Evolutionary conservation across 2,113 vertebrate species (phyloP), one percentile per base, ranked within the genome.

Genomic region (Salvelinus alpinus): DNA sequence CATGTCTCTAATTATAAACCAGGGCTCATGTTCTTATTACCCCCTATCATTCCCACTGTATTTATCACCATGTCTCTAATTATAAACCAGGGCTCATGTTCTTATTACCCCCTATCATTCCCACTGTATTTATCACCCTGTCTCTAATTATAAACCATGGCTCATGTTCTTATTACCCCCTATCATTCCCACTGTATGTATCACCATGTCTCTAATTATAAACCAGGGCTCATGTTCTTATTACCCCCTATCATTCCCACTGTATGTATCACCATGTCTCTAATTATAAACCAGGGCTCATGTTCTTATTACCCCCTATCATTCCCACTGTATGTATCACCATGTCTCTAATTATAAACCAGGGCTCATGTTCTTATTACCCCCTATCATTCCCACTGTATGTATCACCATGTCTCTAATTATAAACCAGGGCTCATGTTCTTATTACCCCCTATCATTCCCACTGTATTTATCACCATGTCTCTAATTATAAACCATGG

Each of bases 241-340:
- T 92, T 91, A 89, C 38, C 8, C 12, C 29, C 88, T 90, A 25
- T 86, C 87, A 80, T 88, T 91, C 82, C 87, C 70, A 86, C 88
- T 97, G 95, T 99, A 97, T 99, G 97, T 97, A 96, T 97, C 97
- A 93, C 92, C 93, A 92, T 94, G 90, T 90, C 93, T 95, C 88
- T 93, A 38, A 38, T 38, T 38, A 86, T 94, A 95, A 95, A 94
- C 93, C 92, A 91, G 94, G 94, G 90, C 48, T 51, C 29, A 31
- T 31, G 29, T 31, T 31, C 93, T 93, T 90, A 91, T 92, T 91
- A 89, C 38, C 8, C 12, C 29, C 88, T 90, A 25, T 86, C 87
- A 80, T 88, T 91, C 82, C 87, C 70, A 86, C 88, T 97, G 95
- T 99, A 97, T 99, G 97, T 97, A 96, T 97, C 97, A 93, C 92